Conservation (phyloP, 2,113 vertebrate genomes). For the Scomber scombrus region DNA sequence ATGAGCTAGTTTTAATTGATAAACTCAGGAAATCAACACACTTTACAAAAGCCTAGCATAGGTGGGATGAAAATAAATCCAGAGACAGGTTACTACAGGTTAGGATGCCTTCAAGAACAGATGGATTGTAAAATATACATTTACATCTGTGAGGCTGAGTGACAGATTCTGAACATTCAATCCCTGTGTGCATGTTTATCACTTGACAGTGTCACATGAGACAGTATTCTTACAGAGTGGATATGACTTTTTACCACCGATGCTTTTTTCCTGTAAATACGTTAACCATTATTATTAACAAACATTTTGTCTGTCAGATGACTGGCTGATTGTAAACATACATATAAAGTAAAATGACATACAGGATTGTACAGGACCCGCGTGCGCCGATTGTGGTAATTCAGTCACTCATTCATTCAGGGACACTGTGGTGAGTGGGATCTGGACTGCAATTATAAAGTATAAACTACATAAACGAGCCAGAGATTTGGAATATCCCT, state of each 20-base stretch:
- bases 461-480: conserved; percentile 41
- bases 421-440: background rate
- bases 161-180: background rate
- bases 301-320: background rate
- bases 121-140: background rate
- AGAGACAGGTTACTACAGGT: too few relatives aligned
- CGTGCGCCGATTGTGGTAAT: conserved; percentile 2
- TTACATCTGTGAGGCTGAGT: background rate
- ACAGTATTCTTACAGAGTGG: background rate
- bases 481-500: conserved; percentile 15
- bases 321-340: background rate
- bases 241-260: background rate
- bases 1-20: background rate
- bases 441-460: conserved; percentile 23
- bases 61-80: background rate
- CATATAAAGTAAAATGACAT: background rate
- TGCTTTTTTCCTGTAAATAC: background rate
- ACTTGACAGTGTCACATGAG: background rate
- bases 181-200: background rate
- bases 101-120: background rate
- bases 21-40: conserved; percentile 5
- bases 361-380: background rate
- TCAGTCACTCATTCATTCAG: conserved; percentile 16
- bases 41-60: background rate
- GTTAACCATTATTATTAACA: background rate